Conservation (phyloP, 2,888 invertebrate genomes). For the Ceraclea dissimilis region DNA sequence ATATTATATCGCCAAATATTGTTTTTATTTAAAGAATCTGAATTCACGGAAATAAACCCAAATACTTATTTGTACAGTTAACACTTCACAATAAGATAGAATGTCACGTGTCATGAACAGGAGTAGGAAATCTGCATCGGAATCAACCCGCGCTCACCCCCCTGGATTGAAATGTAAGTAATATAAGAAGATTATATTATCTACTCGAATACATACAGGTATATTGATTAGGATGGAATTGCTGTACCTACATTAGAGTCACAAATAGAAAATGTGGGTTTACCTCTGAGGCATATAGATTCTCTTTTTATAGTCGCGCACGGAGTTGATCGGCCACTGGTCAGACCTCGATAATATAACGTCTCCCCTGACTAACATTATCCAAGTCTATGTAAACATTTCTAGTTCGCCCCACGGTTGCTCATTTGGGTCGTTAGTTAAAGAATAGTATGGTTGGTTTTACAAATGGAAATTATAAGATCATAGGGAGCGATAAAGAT, state of each 20-base stretch:
- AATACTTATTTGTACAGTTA: no score
- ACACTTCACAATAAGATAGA: no score
- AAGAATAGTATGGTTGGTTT: neutral
- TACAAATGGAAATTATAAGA: conserved; percentile 2
- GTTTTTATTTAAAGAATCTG: no score
- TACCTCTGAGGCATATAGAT: conserved; percentile 4
- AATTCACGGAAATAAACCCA: no score
- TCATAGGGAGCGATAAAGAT: neutral
- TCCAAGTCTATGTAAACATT: neutral
- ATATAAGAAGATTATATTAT: no score
- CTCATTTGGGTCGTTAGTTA: conserved; percentile 1
- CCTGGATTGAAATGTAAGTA: no score
- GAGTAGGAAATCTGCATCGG: no score
- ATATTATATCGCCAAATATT: no score
- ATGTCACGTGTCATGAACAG: no score
- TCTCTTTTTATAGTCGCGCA: conserved; percentile 1
- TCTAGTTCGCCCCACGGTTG: neutral
- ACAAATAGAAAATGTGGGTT: conserved; percentile 9
- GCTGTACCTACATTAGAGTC: conserved; percentile 1
- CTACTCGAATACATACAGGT: no score
- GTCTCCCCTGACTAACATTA: conserved; percentile 15
- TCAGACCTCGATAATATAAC: conserved; percentile 6
- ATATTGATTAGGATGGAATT: no score
- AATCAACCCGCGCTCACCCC: no score
- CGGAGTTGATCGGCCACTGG: neutral